Evolutionary conservation across 2,888 invertebrate species (phyloP), one percentile per base, ranked within the genome.

Genomic region (Agrotis puta): DNA sequence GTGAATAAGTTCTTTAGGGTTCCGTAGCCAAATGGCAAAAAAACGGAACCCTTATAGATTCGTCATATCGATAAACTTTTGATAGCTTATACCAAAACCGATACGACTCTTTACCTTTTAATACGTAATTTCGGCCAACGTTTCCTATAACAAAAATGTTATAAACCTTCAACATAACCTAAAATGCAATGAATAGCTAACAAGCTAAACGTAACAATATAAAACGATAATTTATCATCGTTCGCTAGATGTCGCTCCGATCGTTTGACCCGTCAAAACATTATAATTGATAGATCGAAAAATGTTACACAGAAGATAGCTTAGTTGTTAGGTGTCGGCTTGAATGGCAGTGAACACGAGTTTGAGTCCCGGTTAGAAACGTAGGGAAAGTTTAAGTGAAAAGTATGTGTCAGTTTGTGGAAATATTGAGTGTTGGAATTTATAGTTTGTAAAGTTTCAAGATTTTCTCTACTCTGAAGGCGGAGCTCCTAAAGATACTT

Each of bases 221-320:
- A 20, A 47, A 22, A n/a, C 11, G 24, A 39, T 72, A 18, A 62
- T 79, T 61, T 43, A 83, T 81, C 81, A 81, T 75, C 53, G 20
- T 50, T 58, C 57, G 14, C 57, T 68, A 79, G 71, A 75, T 71
- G 83, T 83, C 83, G 63, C 65, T 71, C 5, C 64, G 48, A 71
- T 67, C 80, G 68, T 47, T 47, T n/a, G 33, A n/a, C 56, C 63
- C 59, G 80, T 80, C 82, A 82, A 70, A 76, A 68, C 54, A 51
- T 72, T 67, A 48, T 79, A 83, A 83, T 76, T 81, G 83, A 83
- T 81, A 57, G 80, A 83, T 75, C 68, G 68, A 54, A 70, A 64
- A 71, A 68, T 68, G 51, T 59, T 48, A 14, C 24, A 47, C 5
- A 24, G 24, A 45, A 48, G 51, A 71, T 66, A 57, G 71, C 77